These are phyloP conservation scores for Leptopilina clavipes DNA, from an alignment of 1,140 invertebrate genomes.

Conservation along the genomic window DNA sequence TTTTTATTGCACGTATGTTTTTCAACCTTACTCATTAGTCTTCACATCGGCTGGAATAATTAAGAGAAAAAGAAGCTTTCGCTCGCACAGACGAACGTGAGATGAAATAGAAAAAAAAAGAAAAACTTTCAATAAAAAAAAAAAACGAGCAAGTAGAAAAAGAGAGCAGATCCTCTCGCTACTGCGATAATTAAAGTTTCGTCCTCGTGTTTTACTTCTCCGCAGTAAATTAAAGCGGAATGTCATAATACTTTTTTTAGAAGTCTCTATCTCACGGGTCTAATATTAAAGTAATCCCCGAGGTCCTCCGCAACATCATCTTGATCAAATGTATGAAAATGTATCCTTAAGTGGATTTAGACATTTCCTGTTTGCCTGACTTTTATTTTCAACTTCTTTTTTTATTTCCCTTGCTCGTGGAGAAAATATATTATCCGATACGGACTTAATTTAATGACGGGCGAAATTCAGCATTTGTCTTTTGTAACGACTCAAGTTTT, in stretches of 20 bases:
- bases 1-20: slow-evolving; percentile 14
- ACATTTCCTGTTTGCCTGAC: background rate
- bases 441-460: background rate
- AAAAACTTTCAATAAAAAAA: background rate
- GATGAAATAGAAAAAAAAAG: slow-evolving; percentile 23
- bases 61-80: slow-evolving; percentile 45
- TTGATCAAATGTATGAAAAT: background rate
- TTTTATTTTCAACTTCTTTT: background rate
- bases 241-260: slow-evolving; percentile 23
- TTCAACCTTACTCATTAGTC: slow-evolving; percentile 40
- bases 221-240: slow-evolving; percentile 22
- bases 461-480: background rate
- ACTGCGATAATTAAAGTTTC: slow-evolving; percentile 25
- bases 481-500: background rate
- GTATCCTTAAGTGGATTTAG: background rate
- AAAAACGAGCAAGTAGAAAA: background rate
- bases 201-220: slow-evolving; percentile 16
- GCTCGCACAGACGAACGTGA: slow-evolving; percentile 10
- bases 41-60: slow-evolving; percentile 36
- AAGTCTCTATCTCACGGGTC: background rate
- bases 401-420: background rate
- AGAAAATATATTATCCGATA: background rate
- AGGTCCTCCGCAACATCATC: background rate
- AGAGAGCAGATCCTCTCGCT: background rate
- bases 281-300: background rate